Conservation (phyloP, 2,113 vertebrate genomes). For the Telmatochromis sp. region DNA sequence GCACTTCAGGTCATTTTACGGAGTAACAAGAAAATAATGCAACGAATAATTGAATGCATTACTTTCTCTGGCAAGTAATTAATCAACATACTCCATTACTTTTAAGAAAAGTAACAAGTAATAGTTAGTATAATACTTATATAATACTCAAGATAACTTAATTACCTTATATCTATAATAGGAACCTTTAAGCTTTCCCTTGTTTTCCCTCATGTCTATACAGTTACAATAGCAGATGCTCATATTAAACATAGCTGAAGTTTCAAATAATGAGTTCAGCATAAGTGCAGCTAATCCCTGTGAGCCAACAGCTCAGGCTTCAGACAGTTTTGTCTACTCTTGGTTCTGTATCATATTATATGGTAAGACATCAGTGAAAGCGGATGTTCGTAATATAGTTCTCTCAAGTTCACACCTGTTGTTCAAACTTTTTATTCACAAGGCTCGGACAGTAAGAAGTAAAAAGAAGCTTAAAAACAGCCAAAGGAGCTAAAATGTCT, state of each 20-base stretch:
- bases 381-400: not conserved
- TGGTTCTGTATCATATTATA: not conserved
- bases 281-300: not conserved
- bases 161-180: not conserved
- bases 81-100: not conserved
- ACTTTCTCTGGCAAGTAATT: not conserved
- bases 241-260: not conserved
- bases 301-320: not conserved
- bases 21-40: not conserved
- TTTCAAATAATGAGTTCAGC: not conserved
- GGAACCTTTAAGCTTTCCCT: not conserved
- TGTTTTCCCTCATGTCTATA: not conserved
- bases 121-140: not conserved
- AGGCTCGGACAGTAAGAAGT: not conserved
- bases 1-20: not conserved
- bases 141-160: not conserved
- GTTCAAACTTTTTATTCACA: not conserved
- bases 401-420: not conserved
- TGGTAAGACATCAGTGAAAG: not conserved
- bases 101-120: not conserved
- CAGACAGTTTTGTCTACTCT: not conserved
- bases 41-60: fast-evolving
- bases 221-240: not conserved
- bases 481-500: not conserved
- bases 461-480: not conserved